These are phyloP conservation scores for Pangasius sanitwongsei DNA, from an alignment of 2,797 vertebrate genomes.

Conservation along the genomic window DNA sequence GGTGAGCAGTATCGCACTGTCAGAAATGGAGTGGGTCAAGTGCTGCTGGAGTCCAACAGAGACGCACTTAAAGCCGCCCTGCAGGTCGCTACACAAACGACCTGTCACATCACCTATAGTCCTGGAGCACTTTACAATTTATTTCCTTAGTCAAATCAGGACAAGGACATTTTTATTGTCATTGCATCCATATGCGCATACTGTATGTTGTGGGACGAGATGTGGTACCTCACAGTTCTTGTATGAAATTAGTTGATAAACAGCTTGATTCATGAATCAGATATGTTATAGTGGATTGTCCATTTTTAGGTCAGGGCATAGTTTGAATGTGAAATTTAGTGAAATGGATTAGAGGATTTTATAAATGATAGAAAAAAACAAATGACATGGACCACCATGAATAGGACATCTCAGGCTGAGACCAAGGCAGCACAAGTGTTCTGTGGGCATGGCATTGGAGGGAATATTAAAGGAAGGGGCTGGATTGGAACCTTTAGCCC, in stretches of 20 bases:
- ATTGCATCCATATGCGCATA: background rate
- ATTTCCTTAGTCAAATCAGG: background rate
- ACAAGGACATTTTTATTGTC: background rate
- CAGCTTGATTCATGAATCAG: background rate
- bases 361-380: background rate
- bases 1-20: constrained; percentile 62
- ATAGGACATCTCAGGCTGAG: background rate
- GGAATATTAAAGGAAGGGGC: background rate
- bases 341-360: background rate
- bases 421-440: background rate
- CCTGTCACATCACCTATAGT: background rate
- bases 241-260: background rate
- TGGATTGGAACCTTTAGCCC: background rate
- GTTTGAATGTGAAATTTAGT: background rate
- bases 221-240: background rate
- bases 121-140: background rate
- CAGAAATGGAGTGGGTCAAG: constrained; percentile 61
- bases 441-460: background rate
- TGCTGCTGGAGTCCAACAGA: constrained; percentile 53
- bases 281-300: background rate
- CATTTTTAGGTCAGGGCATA: background rate
- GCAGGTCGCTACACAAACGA: constrained; percentile 59
- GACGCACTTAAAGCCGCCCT: constrained; percentile 54
- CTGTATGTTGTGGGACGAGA: background rate
- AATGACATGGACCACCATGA: background rate